Evolutionary conservation across 2,888 invertebrate genomes (phyloP), one percentile per base, ranked within the genome.

Genomic region (Drosophila macrospina): DNA sequence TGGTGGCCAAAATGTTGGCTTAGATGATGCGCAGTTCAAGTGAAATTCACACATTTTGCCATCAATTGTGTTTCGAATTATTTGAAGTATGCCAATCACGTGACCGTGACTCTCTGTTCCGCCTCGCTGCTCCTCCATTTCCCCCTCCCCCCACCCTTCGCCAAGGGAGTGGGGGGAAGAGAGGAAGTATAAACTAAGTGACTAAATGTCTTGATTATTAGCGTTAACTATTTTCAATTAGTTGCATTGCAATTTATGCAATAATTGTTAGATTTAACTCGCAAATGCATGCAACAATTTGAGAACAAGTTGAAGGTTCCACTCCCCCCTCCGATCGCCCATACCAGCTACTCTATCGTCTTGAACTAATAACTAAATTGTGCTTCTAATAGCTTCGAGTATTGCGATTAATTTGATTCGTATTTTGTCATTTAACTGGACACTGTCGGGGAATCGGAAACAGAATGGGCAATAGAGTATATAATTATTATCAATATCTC

Each of bases 171-270:
- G 28, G 41, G 50, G 15, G 28, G 8, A n/a, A n/a, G n/a, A n/a
- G n/a, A n/a, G n/a, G n/a, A n/a, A n/a, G n/a, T n/a, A 28, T 13
- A 10, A 50, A 26, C 36, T 4, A 36, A 36, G 41, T 13, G n/a
- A 16, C 16, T 52, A 63, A 62, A 67, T 76, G 62, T 73, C 67
- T 80, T 83, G 65, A 75, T 78, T 69, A 72, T 74, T 65, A 56
- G 69, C 63, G 48, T 78, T 80, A 81, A 73, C 76, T 61, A 64
- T 84, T 78, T 73, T 81, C 85, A 81, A 84, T 80, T 84, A 81
- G 73, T 69, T 76, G 70, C 78, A 62, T 54, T 41, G 73, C 61
- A 70, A 66, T 74, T 74, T 62, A 65, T 70, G 62, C 60, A 70
- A 78, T 78, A 84, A 80, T 73, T 75, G 69, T 66, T 78, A 50